Base-by-base conservation (phyloP, 2,113 vertebrate genomes). In the Elephas maximus region DNA sequence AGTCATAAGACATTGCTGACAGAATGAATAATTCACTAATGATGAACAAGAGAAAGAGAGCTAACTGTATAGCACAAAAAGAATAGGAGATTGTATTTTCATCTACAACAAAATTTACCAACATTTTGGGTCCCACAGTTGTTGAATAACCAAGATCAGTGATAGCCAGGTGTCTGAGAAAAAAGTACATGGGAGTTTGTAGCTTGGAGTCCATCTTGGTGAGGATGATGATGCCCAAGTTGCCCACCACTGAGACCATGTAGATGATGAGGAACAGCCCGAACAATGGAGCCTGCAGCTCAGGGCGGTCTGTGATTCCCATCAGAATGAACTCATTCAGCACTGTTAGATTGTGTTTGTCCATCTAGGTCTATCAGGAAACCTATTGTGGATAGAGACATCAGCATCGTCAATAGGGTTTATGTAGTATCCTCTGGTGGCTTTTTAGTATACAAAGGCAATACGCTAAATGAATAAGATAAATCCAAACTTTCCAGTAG, bases 121-220 rank as follows among this genome's bases (percentile, higher is more conserved):
- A 30, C 74, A 90, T 77, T 60, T 77, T 74, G 41, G 74, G 88
- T 37, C 53, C 8, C 45, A 78, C 57, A 45, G 71, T 77, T 20
- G 71, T 73, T 37, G 71, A 90, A 10, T 78, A 44, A 21, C 57
- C 53, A 44, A 90, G 41, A 77, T 90, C 73, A 4, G 60, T 63
- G 28, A 79, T 21, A n/a, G 76, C 73, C 41, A 79, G 37, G 57
- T 51, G 57, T 78, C 88, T 65, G 60, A 90, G 88, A 23, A 79
- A 78, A 79, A 90, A 45, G 60, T 79, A 65, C 88, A 79, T 65
- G 41, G 76, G 57, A 8, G 76, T 90, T n/a, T 90, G 57, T n/a
- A 90, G 88, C 21, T 28, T 26, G 44, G 76, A 67, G 45, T 79
- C 76, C 9, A 51, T 41, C 24, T 44, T 63, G 30, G 30, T 90